Evolutionary conservation across 2,797 vertebrate species (phyloP).

Genomic region (Ctenopoma kingsleyae): DNA sequence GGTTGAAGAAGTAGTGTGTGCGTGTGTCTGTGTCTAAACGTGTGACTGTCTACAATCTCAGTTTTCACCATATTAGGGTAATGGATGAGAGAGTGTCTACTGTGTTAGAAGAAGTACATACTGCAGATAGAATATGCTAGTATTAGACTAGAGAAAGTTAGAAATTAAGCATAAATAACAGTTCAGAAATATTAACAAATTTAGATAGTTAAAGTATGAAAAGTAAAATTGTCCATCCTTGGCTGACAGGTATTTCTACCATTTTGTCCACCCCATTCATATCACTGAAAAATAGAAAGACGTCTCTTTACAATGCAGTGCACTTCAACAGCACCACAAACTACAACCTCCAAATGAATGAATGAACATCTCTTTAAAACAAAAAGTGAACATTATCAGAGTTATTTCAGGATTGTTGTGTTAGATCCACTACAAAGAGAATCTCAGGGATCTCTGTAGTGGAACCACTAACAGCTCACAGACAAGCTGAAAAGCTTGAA

Average conservation of each 20-base stretch:
- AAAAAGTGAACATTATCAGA: background rate
- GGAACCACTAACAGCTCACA: too few species aligned
- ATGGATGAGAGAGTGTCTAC: background rate
- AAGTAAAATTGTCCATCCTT: background rate
- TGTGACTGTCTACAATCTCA: conserved; percentile 30
- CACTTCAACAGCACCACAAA: background rate
- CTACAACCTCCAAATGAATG: background rate
- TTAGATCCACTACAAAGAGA: too few species aligned
- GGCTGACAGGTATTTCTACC: background rate
- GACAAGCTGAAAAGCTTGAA: too few species aligned
- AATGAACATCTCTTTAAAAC: too few species aligned
- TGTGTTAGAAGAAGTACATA: background rate
- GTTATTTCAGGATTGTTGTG: background rate
- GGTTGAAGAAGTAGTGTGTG: conserved; percentile 24
- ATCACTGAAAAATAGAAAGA: background rate
- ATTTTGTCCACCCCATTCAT: background rate
- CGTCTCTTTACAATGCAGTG: background rate
- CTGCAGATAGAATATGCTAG: background rate
- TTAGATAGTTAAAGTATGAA: background rate
- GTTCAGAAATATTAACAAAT: background rate
- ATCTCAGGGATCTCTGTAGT: too few species aligned
- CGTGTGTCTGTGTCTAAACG: conserved; percentile 1
- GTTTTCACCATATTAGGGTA: conserved; percentile 67
- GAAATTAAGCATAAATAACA: background rate
- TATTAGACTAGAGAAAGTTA: too few species aligned